A percentile compares a stretch with the other conserved stretches of the same genome.
These are phyloP conservation scores for Salvelinus fontinalis DNA, from an alignment of 2,113 vertebrate species.

Conservation along the genomic window DNA sequence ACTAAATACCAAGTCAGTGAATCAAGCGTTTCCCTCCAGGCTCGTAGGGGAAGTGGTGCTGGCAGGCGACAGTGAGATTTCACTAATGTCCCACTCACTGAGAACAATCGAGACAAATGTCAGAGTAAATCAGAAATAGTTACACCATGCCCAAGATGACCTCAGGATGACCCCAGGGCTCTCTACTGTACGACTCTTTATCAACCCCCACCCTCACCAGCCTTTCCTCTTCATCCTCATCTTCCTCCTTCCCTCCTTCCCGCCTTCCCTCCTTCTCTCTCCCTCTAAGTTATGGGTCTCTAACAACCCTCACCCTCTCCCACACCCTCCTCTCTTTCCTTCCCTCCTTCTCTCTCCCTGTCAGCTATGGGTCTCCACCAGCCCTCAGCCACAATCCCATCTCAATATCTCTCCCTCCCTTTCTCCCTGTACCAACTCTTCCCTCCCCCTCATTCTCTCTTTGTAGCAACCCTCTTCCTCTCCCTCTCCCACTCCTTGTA, in stretches of 20 bases:
- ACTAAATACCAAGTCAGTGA: slow-evolving; percentile 7
- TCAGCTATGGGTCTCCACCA: no score
- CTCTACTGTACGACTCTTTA: no score
- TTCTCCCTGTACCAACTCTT: slow-evolving; percentile 40
- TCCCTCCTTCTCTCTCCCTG: background rate
- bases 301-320: background rate
- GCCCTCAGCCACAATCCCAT: background rate
- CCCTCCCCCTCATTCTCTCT: background rate
- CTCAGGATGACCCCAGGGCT: no score
- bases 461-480: no score
- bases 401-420: slow-evolving; percentile 15
- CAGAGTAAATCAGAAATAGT: slow-evolving; percentile 59
- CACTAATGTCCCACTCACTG: slow-evolving; percentile 57
- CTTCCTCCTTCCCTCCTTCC: no score
- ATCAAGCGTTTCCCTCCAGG: background rate
- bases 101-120: slow-evolving; percentile 62
- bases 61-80: slow-evolving; percentile 29
- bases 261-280: no score
- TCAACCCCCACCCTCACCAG: no score
- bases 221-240: no score
- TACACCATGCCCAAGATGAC: slow-evolving; percentile 50
- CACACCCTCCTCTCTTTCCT: no score
- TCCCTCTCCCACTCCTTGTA: no score
- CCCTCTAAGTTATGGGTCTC: no score
- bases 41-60: background rate